Evolutionary conservation across 64 coral and sea anemone genomes (phyloP).

Genomic region (Dendrophyllia cribrosa): DNA sequence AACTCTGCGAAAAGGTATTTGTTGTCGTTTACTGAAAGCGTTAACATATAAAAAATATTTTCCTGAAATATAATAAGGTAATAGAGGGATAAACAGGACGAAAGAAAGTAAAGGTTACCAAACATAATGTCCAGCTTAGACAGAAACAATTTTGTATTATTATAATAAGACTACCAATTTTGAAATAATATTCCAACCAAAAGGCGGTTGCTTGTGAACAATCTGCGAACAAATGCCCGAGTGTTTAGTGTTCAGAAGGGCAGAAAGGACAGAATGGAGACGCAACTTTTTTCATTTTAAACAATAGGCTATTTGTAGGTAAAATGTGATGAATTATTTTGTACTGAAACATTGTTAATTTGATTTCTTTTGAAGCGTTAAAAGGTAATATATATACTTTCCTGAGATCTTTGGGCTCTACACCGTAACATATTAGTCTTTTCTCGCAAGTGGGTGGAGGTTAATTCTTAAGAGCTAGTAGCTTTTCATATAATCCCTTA

Average conservation of each 20-base stretch:
- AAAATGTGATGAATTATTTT: not conserved
- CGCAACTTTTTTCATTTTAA: not conserved
- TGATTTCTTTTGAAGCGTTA: not conserved
- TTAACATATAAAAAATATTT: too few species aligned
- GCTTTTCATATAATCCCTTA: too few species aligned
- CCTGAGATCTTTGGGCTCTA: not conserved
- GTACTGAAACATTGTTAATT: not conserved
- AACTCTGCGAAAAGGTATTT: too few species aligned
- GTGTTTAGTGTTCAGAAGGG: not conserved
- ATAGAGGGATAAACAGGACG: too few species aligned
- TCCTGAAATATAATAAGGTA: too few species aligned
- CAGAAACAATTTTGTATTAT: too few species aligned
- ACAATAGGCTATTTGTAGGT: not conserved
- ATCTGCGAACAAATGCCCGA: not conserved
- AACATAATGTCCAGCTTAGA: too few species aligned
- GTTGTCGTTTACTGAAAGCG: too few species aligned
- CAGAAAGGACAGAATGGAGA: not conserved
- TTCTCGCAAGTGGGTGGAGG: not conserved
- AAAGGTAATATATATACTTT: not conserved
- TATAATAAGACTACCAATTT: too few species aligned
- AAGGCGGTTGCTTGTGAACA: not conserved
- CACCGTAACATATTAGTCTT: not conserved
- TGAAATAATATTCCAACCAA: too few species aligned
- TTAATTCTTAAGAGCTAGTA: not conserved
- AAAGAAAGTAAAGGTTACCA: too few species aligned